Evolutionary conservation across 2,888 invertebrate genomes (phyloP), one percentile per base, ranked within the genome.

Genomic region (Caenorhabditis sp.): DNA sequence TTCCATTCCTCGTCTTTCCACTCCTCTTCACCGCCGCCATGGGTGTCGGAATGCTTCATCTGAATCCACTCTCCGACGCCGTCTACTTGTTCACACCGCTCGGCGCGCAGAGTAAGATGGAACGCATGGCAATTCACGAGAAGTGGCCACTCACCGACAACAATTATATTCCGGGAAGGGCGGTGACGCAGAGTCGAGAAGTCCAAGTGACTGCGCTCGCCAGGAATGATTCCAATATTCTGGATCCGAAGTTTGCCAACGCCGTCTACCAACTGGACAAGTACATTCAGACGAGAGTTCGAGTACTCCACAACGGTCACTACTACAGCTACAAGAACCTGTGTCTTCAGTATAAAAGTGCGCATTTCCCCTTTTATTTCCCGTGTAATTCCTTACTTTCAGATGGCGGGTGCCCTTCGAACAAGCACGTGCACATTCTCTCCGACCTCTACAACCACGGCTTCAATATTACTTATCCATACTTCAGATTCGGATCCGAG

Each of bases 151-250:
- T 91, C n/a, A 80, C 86, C 56, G 87, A 89, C 53, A 88, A 89
- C 64, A 89, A 88, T 61, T 92, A 90, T 84, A 88, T 92, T 28
- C 92, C 92, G 20, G 91, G 91, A 47, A 72, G 91, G 32, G 87
- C 91, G n/a, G 92, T 92, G 18, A 91, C 91, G 22, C 89, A 91
- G 77, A 87, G 87, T 44, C 50, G 91, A 35, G 91, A 91, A 80
- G 80, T 89, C 53, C 91, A 91, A 88, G 78, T 97, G 72, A 96
- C 97, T 85, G 94, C 96, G 18, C 94, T 95, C 68, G 93, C 97
- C 5, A 95, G 95, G 92, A 95, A 96, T 93, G 89, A 85, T 35
- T 95, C 95, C 87, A 96, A 96, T 91, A 95, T 97, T 93, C 93
- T 97, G 61, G 94, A 96, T 13, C 94, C 94, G 0, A 95, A 85